Base-by-base conservation (phyloP, 2,797 vertebrate species). In the Ciconia nigra region DNA sequence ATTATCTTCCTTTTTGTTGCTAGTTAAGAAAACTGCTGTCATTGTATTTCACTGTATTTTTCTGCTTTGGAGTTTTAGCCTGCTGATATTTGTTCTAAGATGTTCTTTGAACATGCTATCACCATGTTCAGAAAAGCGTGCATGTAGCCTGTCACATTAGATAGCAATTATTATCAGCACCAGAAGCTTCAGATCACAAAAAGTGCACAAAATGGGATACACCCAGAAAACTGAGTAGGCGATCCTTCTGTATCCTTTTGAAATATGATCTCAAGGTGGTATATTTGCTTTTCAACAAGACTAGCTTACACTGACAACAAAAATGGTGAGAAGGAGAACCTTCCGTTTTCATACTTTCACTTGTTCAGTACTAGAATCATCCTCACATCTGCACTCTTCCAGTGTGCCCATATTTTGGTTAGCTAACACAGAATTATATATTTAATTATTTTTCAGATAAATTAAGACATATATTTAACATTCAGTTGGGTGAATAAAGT, bases 121-220 rank as follows among this genome's bases (percentile, higher is more conserved):
- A 0, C 47, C 5, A 0, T 3, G 8, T 29, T 95, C 88, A 93
- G 89, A 31, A 49, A 29, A 89, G 47, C 0, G 0, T 41, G 44
- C 0, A 0, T 29, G 65, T 51, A 19, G 92, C 61, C 89, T 96
- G 95, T 70, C 69, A 9, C 19, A 7, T 52, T 54, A 85, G 86
- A 96, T 97, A 96, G 49, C 89, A 85, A 7, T 41, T 91, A 13
- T 49, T 96, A 96, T 95, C 94, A 72, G 90, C 61, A 44, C 61
- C 89, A 96, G 87, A 74, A 89, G 69, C 61, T 71, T 61, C n/a
- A 18, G 81, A 44, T 63, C 73, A 69, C 20, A 25, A 33, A 46
- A 80, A 66, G 33, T 47, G 41, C 59, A 42, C 55, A 20, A 46
- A 46, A 9, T 42, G 13, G 70, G 18, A 14, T 44, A 78, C 72